These are phyloP conservation scores for Henicopernis longicauda DNA, from an alignment of 2,113 vertebrate species.

Conservation along the genomic window DNA sequence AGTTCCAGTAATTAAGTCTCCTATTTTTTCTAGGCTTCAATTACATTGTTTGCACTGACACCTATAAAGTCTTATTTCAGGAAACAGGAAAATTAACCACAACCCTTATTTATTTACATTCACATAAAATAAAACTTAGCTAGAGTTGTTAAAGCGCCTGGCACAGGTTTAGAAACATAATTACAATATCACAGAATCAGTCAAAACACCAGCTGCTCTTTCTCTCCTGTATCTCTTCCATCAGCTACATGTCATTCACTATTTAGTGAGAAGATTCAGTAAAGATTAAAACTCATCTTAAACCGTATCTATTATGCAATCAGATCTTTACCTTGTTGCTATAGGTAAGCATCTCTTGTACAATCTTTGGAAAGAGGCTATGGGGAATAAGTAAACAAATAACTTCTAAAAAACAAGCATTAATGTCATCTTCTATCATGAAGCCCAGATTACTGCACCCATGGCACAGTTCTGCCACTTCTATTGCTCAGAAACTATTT, in stretches of 20 bases:
- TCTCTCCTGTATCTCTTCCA: slow-evolving; percentile 22
- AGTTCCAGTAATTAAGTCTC: background rate
- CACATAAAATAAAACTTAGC: slow-evolving; percentile 2
- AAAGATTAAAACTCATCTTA: slow-evolving; percentile 20
- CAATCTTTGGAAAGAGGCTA: background rate
- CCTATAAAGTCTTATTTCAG: slow-evolving; percentile 25
- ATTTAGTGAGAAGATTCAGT: slow-evolving; percentile 17
- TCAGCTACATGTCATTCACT: slow-evolving; percentile 20
- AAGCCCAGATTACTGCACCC: background rate
- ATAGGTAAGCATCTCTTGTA: background rate
- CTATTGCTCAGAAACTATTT: background rate
- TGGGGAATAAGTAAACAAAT: background rate
- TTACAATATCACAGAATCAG: slow-evolving; percentile 26
- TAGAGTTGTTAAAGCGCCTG: slow-evolving; percentile 10
- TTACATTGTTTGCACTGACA: background rate
- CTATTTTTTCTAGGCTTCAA: background rate
- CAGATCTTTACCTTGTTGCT: background rate
- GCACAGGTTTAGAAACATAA: slow-evolving; percentile 1
- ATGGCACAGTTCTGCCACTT: background rate
- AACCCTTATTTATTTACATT: slow-evolving; percentile 42
- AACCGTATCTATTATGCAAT: slow-evolving; percentile 19
- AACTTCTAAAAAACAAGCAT: background rate
- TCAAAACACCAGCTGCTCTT: slow-evolving; percentile 49
- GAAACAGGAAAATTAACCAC: slow-evolving; percentile 32
- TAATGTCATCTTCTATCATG: background rate